phyloP scores from a whole-genome alignment of 2,888 invertebrate species.

The Fabriciana adippe region DNA sequence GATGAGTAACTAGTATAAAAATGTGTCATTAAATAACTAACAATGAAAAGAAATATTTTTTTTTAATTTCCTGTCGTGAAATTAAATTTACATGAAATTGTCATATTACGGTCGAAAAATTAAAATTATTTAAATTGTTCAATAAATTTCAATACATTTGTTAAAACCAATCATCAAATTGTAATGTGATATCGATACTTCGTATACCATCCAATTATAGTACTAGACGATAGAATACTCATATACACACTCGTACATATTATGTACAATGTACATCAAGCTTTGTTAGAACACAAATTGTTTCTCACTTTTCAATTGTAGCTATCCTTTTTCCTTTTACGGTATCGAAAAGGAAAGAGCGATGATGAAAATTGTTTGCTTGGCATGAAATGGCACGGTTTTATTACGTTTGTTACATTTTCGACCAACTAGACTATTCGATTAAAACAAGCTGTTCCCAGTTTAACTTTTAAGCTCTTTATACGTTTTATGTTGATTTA shows the following conservation, averaged over 20 bases:
- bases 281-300: constrained; percentile 8
- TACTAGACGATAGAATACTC: neutral
- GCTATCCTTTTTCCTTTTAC: constrained; percentile 1
- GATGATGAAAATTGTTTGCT: constrained; percentile 12
- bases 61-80: neutral
- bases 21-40: neutral
- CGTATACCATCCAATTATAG: neutral
- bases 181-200: constrained; percentile 3
- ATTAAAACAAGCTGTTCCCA: constrained; percentile 13
- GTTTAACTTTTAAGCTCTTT: constrained; percentile 3
- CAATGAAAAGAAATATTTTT: neutral
- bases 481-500: neutral
- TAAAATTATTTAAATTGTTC: constrained; percentile 9
- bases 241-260: neutral
- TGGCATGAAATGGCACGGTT: constrained; percentile 12
- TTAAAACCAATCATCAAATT: constrained; percentile 4
- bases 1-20: too few relatives aligned
- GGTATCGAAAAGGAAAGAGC: constrained; percentile 3
- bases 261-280: neutral
- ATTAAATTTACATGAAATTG: constrained; percentile 2
- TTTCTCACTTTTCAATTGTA: constrained; percentile 4
- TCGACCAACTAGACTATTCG: neutral
- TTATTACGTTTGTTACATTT: constrained; percentile 11
- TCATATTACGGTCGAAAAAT: neutral
- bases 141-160: constrained; percentile 11